Evolutionary conservation across 2,888 invertebrate genomes (phyloP).

Genomic region (Anthrax anthrax): DNA sequence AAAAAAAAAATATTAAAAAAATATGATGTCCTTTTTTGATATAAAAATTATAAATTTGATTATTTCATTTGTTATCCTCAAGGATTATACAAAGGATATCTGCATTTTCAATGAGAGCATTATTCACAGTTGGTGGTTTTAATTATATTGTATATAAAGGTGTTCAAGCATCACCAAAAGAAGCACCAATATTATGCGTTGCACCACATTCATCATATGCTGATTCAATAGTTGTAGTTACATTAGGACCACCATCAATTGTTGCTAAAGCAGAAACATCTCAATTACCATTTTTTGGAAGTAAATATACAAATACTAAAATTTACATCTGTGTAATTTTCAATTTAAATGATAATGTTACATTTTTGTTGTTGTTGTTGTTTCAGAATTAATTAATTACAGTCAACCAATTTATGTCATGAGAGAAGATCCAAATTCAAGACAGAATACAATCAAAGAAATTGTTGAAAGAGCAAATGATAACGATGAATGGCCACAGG

Average conservation of each 20-base stretch:
- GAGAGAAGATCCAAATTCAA: constrained; percentile 82
- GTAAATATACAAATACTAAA: constrained; percentile 40
- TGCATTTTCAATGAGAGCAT: constrained; percentile 53
- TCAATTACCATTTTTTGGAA: constrained; percentile 75
- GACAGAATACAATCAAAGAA: constrained; percentile 79
- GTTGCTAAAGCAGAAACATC: constrained; percentile 80
- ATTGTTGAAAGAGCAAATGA: constrained; percentile 75
- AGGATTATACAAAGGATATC: constrained; percentile 51
- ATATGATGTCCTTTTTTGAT: neutral
- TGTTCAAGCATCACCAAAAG: constrained; percentile 41
- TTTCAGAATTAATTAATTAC: constrained; percentile 74
- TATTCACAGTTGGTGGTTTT: constrained; percentile 72
- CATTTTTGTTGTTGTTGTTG: neutral
- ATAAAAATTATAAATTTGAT: neutral
- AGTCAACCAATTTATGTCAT: constrained; percentile 92
- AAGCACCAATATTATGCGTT: constrained; percentile 72
- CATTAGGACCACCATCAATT: constrained; percentile 72
- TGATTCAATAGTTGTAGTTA: constrained; percentile 72
- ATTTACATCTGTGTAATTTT: neutral
- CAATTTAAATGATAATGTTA: neutral
- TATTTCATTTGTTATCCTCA: constrained; percentile 1
- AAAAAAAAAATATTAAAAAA: neutral
- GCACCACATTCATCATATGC: constrained; percentile 88
- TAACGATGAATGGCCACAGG: constrained; percentile 79
- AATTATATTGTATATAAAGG: constrained; percentile 66